These are phyloP conservation scores for Lasioglossum vierecki DNA, from an alignment of 2,888 invertebrate species.

Conservation along the genomic window DNA sequence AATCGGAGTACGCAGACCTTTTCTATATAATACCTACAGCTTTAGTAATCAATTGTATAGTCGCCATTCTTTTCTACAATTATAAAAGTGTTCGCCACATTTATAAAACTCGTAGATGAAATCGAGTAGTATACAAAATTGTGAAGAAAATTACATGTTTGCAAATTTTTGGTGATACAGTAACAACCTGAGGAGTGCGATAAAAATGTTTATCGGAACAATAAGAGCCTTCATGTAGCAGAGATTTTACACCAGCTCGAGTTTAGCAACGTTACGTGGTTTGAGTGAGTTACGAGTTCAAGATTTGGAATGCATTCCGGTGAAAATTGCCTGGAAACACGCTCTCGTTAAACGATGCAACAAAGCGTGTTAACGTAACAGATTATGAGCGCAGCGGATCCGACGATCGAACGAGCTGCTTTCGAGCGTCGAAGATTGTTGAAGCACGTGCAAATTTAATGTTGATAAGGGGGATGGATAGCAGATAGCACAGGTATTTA, in stretches of 20 bases:
- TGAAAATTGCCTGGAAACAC: not conserved
- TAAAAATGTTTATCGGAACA: not conserved
- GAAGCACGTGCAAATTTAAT: not conserved
- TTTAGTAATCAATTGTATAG: too few species aligned
- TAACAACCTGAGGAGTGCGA: not conserved
- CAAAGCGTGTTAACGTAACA: slow-evolving; percentile 7
- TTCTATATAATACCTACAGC: too few species aligned
- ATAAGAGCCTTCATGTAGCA: not conserved
- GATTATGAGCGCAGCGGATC: not conserved
- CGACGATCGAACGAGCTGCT: not conserved
- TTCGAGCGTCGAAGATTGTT: not conserved
- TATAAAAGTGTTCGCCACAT: too few species aligned
- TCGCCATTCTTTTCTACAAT: too few species aligned
- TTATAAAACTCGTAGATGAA: too few species aligned
- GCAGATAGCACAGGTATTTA: not conserved
- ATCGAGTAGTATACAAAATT: not conserved
- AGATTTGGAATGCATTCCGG: not conserved
- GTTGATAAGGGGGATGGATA: not conserved
- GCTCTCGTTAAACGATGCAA: slow-evolving; percentile 2
- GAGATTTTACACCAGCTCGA: not conserved
- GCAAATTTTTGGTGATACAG: not conserved
- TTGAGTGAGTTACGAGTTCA: not conserved
- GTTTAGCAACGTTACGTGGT: not conserved
- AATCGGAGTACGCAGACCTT: too few species aligned
- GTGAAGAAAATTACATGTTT: not conserved